These are phyloP conservation scores for Notocelia uddmanniana DNA, from an alignment of 2,888 invertebrate species.

Conservation along the genomic window DNA sequence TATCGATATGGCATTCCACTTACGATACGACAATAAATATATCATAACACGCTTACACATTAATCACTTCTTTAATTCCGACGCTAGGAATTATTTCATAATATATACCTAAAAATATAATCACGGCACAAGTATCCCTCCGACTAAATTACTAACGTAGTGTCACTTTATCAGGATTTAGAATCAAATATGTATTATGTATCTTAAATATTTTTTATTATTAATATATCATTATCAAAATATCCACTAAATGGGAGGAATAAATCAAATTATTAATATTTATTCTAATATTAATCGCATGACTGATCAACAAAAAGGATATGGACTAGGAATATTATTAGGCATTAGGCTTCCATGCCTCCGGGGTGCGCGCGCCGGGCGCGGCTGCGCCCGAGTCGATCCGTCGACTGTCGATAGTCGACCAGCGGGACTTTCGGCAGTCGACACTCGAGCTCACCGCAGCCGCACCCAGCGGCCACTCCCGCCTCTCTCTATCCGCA, in stretches of 20 bases:
- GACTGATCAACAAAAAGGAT: constrained; percentile 86
- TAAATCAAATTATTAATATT: constrained; percentile 86
- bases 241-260: constrained; percentile 87
- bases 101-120: constrained; percentile 87
- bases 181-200: constrained; percentile 87
- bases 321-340: constrained; percentile 86
- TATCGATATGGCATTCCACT: constrained; percentile 86
- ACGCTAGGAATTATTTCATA: constrained; percentile 86
- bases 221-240: constrained; percentile 87
- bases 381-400: constrained; percentile 45
- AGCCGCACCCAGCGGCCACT: constrained; percentile 51
- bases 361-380: constrained; percentile 59
- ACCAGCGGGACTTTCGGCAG: neutral
- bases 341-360: constrained; percentile 82
- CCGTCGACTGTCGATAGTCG: neutral
- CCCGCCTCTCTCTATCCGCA: constrained; percentile 76
- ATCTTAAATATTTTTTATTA: constrained; percentile 86
- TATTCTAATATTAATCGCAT: constrained; percentile 85
- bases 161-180: constrained; percentile 87
- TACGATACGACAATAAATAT: constrained; percentile 85
- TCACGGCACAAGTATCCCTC: constrained; percentile 87
- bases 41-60: constrained; percentile 84
- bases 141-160: constrained; percentile 86
- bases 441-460: neutral
- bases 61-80: constrained; percentile 86